Conservation (phyloP, 1,140 invertebrate genomes). For the Bathynomus jamesi region DNA sequence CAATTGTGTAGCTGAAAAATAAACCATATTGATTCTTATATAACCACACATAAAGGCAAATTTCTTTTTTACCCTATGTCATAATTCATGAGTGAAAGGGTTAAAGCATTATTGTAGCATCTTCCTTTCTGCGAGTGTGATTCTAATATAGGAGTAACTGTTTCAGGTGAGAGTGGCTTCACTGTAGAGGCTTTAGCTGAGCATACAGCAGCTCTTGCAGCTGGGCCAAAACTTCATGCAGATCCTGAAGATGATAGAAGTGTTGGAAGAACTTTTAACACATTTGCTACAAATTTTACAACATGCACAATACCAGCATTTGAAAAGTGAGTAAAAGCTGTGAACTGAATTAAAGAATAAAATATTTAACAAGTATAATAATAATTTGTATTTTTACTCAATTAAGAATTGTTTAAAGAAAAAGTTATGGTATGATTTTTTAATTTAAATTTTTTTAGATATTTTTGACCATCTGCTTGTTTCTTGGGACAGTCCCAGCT, state of each 20-base stretch:
- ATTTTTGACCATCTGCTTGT: no score
- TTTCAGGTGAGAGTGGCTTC: neutral
- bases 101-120: neutral
- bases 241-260: slow-evolving; percentile 8
- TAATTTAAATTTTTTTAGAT: no score
- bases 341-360: neutral
- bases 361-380: no score
- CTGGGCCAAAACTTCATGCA: slow-evolving; percentile 3
- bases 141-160: neutral
- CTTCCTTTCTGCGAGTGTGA: neutral
- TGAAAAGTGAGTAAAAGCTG: slow-evolving; percentile 14
- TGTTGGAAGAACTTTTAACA: slow-evolving; percentile 20
- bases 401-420: no score
- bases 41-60: neutral
- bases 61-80: no score
- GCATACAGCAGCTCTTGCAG: neutral
- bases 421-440: no score
- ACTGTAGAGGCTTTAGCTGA: slow-evolving; percentile 1
- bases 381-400: no score
- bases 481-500: no score
- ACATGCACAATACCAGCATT: slow-evolving; percentile 24
- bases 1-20: neutral
- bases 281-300: slow-evolving; percentile 19
- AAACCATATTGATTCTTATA: neutral
- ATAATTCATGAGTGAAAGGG: no score